Percentiles rank a stretch among this genome's conserved stretches.
phyloP scores from a whole-genome alignment of 2,888 invertebrate genomes.

The Chorisops tibialis region DNA sequence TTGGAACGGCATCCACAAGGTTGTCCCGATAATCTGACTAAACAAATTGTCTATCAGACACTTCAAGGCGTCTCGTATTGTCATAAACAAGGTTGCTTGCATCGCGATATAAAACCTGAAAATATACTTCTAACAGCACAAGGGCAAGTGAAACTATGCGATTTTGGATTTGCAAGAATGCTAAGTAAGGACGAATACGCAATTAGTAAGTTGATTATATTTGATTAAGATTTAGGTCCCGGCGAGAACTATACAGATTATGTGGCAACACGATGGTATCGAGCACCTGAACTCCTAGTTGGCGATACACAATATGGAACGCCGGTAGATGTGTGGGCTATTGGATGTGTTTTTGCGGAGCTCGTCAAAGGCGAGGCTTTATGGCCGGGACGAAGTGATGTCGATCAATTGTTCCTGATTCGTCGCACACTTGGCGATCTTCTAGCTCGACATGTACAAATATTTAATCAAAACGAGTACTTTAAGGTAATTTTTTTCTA shows the following conservation, averaged over 20 bases:
- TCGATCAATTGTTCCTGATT: conserved; percentile 96
- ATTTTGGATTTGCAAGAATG: conserved; percentile 98
- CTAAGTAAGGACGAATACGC: conserved; percentile 62
- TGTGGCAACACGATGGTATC: conserved; percentile 98
- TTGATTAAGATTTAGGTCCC: conserved; percentile 61
- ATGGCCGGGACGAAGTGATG: conserved; percentile 98
- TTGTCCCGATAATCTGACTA: conserved; percentile 84
- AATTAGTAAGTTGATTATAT: background rate
- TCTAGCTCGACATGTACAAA: conserved; percentile 88
- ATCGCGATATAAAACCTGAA: conserved; percentile 97
- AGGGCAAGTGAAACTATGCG: conserved; percentile 92
- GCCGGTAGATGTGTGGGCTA: conserved; percentile 96
- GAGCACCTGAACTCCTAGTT: conserved; percentile 94
- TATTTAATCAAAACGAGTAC: conserved; percentile 94
- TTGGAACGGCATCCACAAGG: conserved; percentile 91
- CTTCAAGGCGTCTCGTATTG: conserved; percentile 94
- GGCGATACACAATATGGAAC: conserved; percentile 92
- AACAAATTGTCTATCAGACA: conserved; percentile 93
- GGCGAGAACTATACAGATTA: conserved; percentile 99
- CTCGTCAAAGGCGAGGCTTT: conserved; percentile 84
- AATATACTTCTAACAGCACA: conserved; percentile 91
- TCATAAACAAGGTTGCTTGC: conserved; percentile 91
- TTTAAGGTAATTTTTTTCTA: conserved; percentile 54
- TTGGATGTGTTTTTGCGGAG: conserved; percentile 89
- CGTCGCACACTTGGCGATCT: conserved; percentile 92